phyloP scores from a whole-genome alignment of 2,888 invertebrate species.

The Hirtodrosophila confusa region DNA sequence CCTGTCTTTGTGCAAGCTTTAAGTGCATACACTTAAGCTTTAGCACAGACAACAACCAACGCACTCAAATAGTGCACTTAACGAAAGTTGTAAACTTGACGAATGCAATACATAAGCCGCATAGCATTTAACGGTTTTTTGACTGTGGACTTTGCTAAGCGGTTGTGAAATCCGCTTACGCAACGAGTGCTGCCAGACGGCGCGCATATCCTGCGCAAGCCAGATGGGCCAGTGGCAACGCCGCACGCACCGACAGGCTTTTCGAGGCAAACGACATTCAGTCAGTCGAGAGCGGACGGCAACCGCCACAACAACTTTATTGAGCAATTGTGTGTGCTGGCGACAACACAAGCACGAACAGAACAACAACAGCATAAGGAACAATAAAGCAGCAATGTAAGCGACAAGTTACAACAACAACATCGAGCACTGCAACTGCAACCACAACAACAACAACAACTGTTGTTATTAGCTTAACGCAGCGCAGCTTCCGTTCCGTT shows the following conservation, averaged over 20 bases:
- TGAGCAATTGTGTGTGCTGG: slow-evolving; percentile 18
- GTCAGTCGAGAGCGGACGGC: slow-evolving; percentile 60
- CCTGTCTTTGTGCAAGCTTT: slow-evolving; percentile 10
- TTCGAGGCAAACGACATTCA: slow-evolving; percentile 16
- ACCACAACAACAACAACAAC: slow-evolving; percentile 18
- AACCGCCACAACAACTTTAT: slow-evolving; percentile 58
- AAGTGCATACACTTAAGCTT: not conserved
- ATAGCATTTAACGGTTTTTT: no score
- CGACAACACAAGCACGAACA: slow-evolving; percentile 8
- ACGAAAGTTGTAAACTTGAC: no score
- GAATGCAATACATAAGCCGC: no score
- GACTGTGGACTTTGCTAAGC: not conserved
- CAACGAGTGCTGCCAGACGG: slow-evolving; percentile 22
- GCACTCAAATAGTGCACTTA: no score
- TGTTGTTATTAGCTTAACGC: slow-evolving; percentile 15
- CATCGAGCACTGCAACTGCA: slow-evolving; percentile 7
- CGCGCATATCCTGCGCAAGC: slow-evolving; percentile 43
- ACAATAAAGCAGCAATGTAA: slow-evolving; percentile 27
- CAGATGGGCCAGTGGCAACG: slow-evolving; percentile 30
- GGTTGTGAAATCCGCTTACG: not conserved
- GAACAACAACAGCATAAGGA: slow-evolving; percentile 7
- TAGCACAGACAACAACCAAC: no score
- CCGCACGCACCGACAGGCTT: slow-evolving; percentile 11
- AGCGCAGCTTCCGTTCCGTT: slow-evolving; percentile 48
- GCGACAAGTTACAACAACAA: slow-evolving; percentile 11